Evolutionary conservation across 2,888 invertebrate genomes (phyloP), one percentile per base, ranked within the genome.

Genomic region (Eupithecia vulgata): DNA sequence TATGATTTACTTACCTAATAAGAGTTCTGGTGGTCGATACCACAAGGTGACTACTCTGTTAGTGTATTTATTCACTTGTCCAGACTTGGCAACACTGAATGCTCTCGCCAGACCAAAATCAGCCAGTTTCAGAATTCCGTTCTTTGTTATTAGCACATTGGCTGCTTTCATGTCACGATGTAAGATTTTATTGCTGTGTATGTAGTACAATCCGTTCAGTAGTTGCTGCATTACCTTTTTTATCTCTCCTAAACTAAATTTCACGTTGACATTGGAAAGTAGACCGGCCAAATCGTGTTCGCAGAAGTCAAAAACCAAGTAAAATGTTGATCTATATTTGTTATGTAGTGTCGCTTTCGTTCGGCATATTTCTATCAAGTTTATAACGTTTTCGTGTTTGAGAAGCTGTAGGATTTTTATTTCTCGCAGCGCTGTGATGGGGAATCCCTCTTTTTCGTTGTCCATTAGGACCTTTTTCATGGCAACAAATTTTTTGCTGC

Each of bases 391-490:
- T 83, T 99, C 98, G 90, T 99, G 99, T 89, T 99, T 98, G 0
- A 99, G 89, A 25, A 98, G 95, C 87, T 99, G 99, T 57, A 99
- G 91, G 83, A 99, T 99, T 84, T 98, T 97, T 73, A 99, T 99
- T 95, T 99, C 99, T 82, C 99, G 95, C 77, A 99, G 88, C 0
- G 99, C 99, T 52, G 99, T 99, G 79, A 99, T 99, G 0, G 99
- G 99, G 89, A 99, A 99, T 67, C 99, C 99, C 95, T 99, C 99
- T 90, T 99, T 99, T 94, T 99, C 99, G 91, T 99, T 99, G 85
- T 99, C 99, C 99, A 99, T 99, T 5, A 99, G 92, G 13, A 99
- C 99, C 93, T 99, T 99, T 87, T 99, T 99, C 97, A 99, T 97
- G 0, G 99, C 99, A 0, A 99, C 99, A 86, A 98, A 97, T 85